Evolutionary conservation across 2,797 vertebrate genomes (phyloP).

Genomic region (Lithobates sylvaticus): DNA sequence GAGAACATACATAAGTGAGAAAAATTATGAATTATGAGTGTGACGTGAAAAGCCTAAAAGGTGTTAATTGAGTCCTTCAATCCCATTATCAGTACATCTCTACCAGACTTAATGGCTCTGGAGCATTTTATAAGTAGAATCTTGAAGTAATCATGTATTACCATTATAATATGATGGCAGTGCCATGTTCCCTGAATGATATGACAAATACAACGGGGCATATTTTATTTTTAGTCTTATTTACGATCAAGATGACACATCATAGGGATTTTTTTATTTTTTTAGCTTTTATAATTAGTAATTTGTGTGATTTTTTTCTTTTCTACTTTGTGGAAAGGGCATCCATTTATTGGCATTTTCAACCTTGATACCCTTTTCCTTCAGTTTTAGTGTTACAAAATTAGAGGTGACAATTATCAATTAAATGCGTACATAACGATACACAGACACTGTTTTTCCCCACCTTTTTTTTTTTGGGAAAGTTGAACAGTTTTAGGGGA

Average conservation of each 20-base stretch:
- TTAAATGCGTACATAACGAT: constrained; percentile 12
- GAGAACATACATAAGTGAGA: constrained; percentile 65
- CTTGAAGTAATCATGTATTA: constrained; percentile 38
- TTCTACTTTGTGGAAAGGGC: not conserved
- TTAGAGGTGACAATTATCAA: constrained; percentile 21
- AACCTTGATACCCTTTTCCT: constrained; percentile 1
- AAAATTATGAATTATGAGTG: constrained; percentile 67
- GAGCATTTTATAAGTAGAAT: constrained; percentile 63
- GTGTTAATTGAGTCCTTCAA: constrained; percentile 69
- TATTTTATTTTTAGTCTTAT: constrained; percentile 51
- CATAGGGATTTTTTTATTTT: too few species aligned
- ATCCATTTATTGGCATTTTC: not conserved
- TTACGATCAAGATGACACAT: constrained; percentile 54
- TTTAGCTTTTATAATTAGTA: constrained; percentile 31
- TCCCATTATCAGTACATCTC: constrained; percentile 62
- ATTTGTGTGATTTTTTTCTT: constrained; percentile 28
- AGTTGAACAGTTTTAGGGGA: not conserved
- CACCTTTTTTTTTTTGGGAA: not conserved
- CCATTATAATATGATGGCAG: constrained; percentile 24
- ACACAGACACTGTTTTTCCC: not conserved
- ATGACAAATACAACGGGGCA: constrained; percentile 52
- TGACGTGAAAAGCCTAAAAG: constrained; percentile 68
- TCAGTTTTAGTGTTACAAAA: constrained; percentile 11
- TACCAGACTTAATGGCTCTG: constrained; percentile 50
- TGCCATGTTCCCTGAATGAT: constrained; percentile 37